Evolutionary conservation across 1,140 invertebrate species (phyloP), one percentile per base, ranked within the genome.

Genomic region (Sarcophaga peregrina): DNA sequence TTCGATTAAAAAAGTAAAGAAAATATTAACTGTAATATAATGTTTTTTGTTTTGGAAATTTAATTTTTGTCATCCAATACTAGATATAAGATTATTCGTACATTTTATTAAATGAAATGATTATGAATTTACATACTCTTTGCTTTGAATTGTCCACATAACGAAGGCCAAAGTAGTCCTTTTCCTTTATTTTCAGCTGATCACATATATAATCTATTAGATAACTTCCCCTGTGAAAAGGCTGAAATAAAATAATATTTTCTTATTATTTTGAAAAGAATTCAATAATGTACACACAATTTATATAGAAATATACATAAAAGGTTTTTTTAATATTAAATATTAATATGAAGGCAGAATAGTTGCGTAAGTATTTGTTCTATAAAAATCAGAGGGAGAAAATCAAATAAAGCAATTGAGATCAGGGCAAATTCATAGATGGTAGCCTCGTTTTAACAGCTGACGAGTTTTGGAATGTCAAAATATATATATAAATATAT

Each of bases 101-200:
- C 17, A 52, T 13, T 17, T 76, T 15, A 46, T 45, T 73, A 72
- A 81, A 54, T 9, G n/a, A 68, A 46, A 17, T 80, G 62, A 48
- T 11, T 17, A 45, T 37, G 25, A 74, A 1, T 10, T 78, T 78
- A 89, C 92, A 94, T 92, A 97, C 98, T 92, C 98, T 94, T 91
- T 99, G 97, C 87, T 97, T 97, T 85, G 95, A 94, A 48, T 94
- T 91, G 92, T 99, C 98, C 50, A 98, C 97, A 94, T 96, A 99
- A 83, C 97, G 93, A 45, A 99, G 93, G 9, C 98, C 98, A 92
- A 99, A 99, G 91, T 99, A 99, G 92, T 99, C 98, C 86, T 96
- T 98, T 92, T 99, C 98, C 84, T 97, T 93, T 85, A 99, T 94
- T 92, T 98, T 97, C 83, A 99, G 92, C 89, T 98, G 96, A 86